Percentiles rank a stretch among this genome's conserved stretches.
Conservation (phyloP, 2,888 invertebrate species). For the Camptogramma bilineatum region DNA sequence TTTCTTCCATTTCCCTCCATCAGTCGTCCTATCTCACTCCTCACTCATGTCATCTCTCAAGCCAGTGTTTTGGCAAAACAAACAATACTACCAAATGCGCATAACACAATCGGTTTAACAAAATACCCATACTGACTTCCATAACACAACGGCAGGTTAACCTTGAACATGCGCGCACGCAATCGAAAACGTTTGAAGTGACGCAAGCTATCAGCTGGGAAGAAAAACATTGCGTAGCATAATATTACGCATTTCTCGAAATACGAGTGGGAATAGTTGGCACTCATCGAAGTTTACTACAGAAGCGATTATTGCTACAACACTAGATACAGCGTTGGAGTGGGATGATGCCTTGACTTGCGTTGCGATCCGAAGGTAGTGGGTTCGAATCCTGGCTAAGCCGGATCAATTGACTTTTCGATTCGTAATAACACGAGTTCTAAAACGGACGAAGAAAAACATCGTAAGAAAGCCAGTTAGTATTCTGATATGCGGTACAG, state of each 20-base stretch:
- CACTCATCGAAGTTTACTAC: not conserved
- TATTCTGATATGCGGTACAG: too few species aligned
- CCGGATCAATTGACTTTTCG: not conserved
- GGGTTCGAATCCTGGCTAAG: not conserved
- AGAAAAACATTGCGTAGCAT: conserved; percentile 36
- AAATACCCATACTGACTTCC: not conserved
- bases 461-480: too few species aligned
- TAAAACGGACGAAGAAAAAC: too few species aligned
- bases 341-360: not conserved
- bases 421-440: too few species aligned
- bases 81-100: not conserved
- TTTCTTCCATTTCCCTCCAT: too few species aligned
- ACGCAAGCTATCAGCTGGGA: conserved; percentile 42
- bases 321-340: not conserved
- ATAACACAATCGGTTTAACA: not conserved
- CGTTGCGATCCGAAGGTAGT: not conserved
- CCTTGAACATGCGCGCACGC: conserved; percentile 29
- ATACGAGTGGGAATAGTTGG: conserved; percentile 22
- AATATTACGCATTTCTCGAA: conserved; percentile 24
- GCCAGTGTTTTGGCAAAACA: too few species aligned
- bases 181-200: conserved; percentile 28
- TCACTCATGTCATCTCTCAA: too few species aligned
- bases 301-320: not conserved
- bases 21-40: too few species aligned
- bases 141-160: conserved; percentile 18